phyloP scores from a whole-genome alignment of 1,140 invertebrate genomes.

The Sipha flava region DNA sequence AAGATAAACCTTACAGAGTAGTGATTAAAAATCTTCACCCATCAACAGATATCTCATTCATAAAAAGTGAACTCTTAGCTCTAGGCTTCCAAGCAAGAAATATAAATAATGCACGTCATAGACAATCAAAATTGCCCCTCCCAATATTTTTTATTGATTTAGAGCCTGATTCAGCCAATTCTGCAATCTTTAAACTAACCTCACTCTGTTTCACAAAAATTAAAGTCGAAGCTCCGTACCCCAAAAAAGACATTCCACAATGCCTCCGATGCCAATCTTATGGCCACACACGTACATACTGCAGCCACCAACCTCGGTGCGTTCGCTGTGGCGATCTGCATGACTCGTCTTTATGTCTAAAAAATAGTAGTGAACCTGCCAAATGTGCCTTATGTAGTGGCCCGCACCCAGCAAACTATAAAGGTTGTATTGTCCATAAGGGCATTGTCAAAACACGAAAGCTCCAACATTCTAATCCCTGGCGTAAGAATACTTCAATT shows the following conservation, averaged over 20 bases:
- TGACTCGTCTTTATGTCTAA: constrained; percentile 41
- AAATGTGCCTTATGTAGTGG: too few relatives aligned
- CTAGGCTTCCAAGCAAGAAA: background rate
- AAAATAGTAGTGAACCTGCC: too few relatives aligned
- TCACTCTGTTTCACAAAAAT: too few relatives aligned
- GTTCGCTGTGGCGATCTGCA: constrained; percentile 43
- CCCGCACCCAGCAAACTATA: too few relatives aligned
- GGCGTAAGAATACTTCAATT: too few relatives aligned
- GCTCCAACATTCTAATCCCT: too few relatives aligned
- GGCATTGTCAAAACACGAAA: too few relatives aligned
- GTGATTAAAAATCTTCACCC: too few relatives aligned
- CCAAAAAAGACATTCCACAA: too few relatives aligned
- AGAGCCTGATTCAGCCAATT: background rate
- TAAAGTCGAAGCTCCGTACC: too few relatives aligned
- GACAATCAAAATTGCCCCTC: background rate
- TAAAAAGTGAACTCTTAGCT: background rate
- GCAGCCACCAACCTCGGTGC: constrained; percentile 37
- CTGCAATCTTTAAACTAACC: background rate
- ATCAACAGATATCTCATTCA: background rate
- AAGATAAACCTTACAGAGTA: background rate
- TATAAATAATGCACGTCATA: background rate
- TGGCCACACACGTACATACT: too few relatives aligned
- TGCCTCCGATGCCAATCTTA: constrained; percentile 24
- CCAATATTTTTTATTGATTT: background rate
- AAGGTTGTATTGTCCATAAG: too few relatives aligned